A percentile compares a stretch with the other conserved stretches of the same genome.
phyloP scores from a whole-genome alignment of 2,113 vertebrate genomes.

The Labrus mixtus region DNA sequence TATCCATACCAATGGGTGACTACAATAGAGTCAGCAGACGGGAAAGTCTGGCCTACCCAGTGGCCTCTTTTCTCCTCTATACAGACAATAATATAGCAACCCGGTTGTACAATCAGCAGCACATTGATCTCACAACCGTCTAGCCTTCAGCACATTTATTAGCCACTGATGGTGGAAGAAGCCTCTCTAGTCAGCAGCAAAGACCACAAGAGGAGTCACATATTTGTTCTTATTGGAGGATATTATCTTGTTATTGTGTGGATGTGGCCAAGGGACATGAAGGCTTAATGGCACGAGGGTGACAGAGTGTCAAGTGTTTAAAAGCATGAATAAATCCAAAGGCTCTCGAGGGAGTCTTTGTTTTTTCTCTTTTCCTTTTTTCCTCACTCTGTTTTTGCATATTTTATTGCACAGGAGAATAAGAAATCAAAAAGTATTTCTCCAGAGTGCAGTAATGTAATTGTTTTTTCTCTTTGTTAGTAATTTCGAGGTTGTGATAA shows the following conservation, averaged over 20 bases:
- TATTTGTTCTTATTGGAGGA: conserved; percentile 60
- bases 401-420: conserved; percentile 46
- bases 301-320: conserved; percentile 74
- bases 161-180: conserved; percentile 55
- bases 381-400: conserved; percentile 38
- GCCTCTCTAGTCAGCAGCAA: conserved; percentile 44
- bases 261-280: conserved; percentile 61
- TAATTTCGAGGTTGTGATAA: conserved; percentile 36
- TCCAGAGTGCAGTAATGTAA: conserved; percentile 41
- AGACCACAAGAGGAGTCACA: conserved; percentile 21
- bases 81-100: conserved; percentile 63
- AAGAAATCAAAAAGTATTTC: conserved; percentile 35
- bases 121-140: conserved; percentile 69
- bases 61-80: conserved; percentile 71
- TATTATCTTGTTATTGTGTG: conserved; percentile 61
- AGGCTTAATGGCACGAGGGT: conserved; percentile 65
- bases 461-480: conserved; percentile 17
- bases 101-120: conserved; percentile 70
- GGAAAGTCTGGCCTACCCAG: conserved; percentile 68
- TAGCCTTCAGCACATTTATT: conserved; percentile 71
- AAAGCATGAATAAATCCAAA: conserved; percentile 74
- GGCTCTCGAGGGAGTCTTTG: conserved; percentile 60
- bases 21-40: conserved; percentile 78
- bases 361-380: conserved; percentile 33
- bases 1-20: conserved; percentile 52